These are phyloP conservation scores for Drosophila neutralis DNA, from an alignment of 2,888 invertebrate genomes.

Conservation along the genomic window DNA sequence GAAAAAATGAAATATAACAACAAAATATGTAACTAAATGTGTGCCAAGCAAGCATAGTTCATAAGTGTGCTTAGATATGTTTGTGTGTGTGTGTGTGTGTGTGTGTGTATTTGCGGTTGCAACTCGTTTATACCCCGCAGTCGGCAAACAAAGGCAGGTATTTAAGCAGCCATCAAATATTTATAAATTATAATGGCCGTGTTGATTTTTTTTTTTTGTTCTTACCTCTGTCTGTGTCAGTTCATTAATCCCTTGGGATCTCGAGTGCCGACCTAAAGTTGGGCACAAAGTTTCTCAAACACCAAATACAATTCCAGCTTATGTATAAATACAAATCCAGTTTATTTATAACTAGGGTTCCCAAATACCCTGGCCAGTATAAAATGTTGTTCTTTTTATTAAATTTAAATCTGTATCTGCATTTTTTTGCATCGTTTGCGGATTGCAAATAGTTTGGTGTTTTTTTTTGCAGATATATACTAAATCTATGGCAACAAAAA, in stretches of 20 bases:
- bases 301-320: not conserved
- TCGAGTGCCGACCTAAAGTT: not conserved
- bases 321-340: not conserved
- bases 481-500: no score
- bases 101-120: conserved; percentile 23
- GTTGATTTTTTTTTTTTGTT: not conserved
- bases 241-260: not conserved
- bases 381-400: not conserved
- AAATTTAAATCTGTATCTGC: not conserved
- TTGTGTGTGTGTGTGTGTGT: conserved; percentile 8
- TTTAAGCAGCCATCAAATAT: conserved; percentile 23
- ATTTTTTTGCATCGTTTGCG: not conserved
- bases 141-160: not conserved
- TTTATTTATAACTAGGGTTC: not conserved
- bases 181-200: conserved; percentile 5
- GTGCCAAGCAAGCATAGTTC: conserved; percentile 25
- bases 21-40: conserved; percentile 46
- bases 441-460: not conserved
- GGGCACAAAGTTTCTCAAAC: not conserved
- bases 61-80: conserved; percentile 17
- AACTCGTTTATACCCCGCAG: conserved; percentile 23
- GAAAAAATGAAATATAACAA: conserved; percentile 1
- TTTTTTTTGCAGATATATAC: not conserved
- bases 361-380: not conserved
- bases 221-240: not conserved